phyloP scores from a whole-genome alignment of 2,797 vertebrate genomes.

The Anabacerthia variegaticeps region DNA sequence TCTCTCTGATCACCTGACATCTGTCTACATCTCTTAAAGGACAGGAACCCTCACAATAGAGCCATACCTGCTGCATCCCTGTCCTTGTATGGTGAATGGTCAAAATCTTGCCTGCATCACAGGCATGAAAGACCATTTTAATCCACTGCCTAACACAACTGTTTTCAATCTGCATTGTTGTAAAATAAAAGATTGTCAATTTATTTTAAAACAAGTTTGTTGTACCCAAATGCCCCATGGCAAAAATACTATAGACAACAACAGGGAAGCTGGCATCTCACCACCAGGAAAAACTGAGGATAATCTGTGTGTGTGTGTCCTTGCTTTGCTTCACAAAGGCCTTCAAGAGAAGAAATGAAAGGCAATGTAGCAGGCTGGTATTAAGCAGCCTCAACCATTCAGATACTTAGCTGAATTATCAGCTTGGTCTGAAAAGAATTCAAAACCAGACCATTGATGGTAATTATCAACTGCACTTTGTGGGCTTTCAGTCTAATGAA shows the following conservation, averaged over 20 bases:
- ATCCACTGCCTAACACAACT: neutral
- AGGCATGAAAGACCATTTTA: neutral
- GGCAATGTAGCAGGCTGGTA: conserved; percentile 1
- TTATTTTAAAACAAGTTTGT: neutral
- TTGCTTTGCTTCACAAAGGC: neutral
- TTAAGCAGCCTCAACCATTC: conserved; percentile 30
- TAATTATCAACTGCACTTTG: conserved; percentile 63
- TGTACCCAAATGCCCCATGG: neutral
- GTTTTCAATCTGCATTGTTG: neutral
- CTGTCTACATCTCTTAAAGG: neutral
- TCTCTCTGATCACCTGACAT: neutral
- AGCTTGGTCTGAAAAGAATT: conserved; percentile 24
- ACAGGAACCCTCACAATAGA: neutral
- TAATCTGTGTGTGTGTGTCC: neutral
- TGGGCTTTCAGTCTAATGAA: conserved; percentile 66
- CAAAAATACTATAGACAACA: neutral
- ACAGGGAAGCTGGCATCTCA: neutral
- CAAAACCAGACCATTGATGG: conserved; percentile 35
- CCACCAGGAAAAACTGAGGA: neutral
- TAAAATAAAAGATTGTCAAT: neutral
- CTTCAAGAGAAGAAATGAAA: conserved; percentile 7
- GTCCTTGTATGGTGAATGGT: neutral
- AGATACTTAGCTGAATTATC: conserved; percentile 48
- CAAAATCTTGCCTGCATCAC: neutral
- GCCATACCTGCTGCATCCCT: neutral